Base-by-base conservation (phyloP, 2,797 vertebrate species). In the Florisuga fusca region DNA sequence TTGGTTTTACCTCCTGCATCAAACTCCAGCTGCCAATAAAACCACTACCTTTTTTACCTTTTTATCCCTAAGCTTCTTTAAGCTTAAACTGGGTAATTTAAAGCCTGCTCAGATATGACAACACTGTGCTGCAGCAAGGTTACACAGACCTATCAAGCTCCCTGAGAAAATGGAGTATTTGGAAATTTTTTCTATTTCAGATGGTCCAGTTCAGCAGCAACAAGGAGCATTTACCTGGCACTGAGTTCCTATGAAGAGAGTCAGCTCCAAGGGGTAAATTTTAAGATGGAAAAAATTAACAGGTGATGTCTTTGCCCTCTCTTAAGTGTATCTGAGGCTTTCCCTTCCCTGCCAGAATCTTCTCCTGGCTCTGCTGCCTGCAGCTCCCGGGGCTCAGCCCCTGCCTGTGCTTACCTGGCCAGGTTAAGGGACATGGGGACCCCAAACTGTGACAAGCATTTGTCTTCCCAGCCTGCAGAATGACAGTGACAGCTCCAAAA, bases 301-400 rank as follows among this genome's bases (percentile, higher is more conserved):
- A 41, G 6, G 18, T 2, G 3, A 64, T 33, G 15, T 61, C 33
- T 91, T 72, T 5, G 93, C 64, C 55, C 90, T 46, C 51, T 43
- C 25, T 68, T 36, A 73, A 87, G 62, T 7, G 46, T 12, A 69
- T 34, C 19, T 31, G 73, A 46, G 53, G n/a, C 74, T 38, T 89
- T 72, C 58, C 68, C 14, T 54, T 31, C 55, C 48, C 75, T 93
- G 68, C 66, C 87, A 89, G 89, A 94, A 93, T 25, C 82, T 92
- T 94, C 82, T 34, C 25, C 4, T 0, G 57, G 50, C 54, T 82
- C 55, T 55, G 87, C 38, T 55, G 87, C 38, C 36, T 36, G 59
- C 45, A 29, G 61, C 53, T 79, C n/a, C 53, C 29, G 3, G 10
- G 82, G 61, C 33, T 38, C 66, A 66, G 83, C 26, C n/a, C 27